phyloP scores from a whole-genome alignment of 2,888 invertebrate species.

The Pyralis farinalis region DNA sequence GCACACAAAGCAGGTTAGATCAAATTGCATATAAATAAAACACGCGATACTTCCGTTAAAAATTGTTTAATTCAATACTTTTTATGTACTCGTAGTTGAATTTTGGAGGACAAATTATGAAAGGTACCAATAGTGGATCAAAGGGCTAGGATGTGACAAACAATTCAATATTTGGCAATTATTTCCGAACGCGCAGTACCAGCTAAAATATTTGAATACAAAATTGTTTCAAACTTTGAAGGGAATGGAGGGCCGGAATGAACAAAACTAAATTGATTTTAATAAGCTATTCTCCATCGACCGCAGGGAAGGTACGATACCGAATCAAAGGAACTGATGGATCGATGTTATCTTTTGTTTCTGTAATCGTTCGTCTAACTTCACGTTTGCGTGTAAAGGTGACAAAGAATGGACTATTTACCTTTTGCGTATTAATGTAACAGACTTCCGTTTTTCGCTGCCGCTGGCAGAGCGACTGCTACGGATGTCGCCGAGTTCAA shows the following conservation, averaged over 20 bases:
- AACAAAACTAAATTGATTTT: slow-evolving; percentile 22
- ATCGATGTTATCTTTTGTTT: slow-evolving; percentile 30
- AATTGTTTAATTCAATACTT: no score
- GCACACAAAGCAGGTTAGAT: no score
- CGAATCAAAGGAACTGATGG: slow-evolving; percentile 25
- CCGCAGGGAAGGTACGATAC: slow-evolving; percentile 6
- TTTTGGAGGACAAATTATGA: not conserved
- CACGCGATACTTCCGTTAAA: no score
- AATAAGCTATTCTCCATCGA: slow-evolving; percentile 16
- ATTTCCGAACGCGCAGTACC: not conserved
- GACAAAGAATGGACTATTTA: slow-evolving; percentile 46
- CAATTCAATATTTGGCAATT: not conserved
- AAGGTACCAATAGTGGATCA: not conserved
- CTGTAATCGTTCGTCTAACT: slow-evolving; percentile 33
- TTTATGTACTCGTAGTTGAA: no score
- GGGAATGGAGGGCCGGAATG: slow-evolving; percentile 16
- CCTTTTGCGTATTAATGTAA: slow-evolving; percentile 31
- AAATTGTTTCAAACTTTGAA: slow-evolving; percentile 16
- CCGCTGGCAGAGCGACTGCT: slow-evolving; percentile 24
- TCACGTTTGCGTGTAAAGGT: slow-evolving; percentile 41
- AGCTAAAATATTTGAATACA: slow-evolving; percentile 15
- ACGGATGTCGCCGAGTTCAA: slow-evolving; percentile 23
- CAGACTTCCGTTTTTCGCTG: slow-evolving; percentile 26
- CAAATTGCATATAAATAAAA: no score
- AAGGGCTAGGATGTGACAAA: no score